Conservation (phyloP, 2,888 invertebrate genomes). For the Ischnura elegans region DNA sequence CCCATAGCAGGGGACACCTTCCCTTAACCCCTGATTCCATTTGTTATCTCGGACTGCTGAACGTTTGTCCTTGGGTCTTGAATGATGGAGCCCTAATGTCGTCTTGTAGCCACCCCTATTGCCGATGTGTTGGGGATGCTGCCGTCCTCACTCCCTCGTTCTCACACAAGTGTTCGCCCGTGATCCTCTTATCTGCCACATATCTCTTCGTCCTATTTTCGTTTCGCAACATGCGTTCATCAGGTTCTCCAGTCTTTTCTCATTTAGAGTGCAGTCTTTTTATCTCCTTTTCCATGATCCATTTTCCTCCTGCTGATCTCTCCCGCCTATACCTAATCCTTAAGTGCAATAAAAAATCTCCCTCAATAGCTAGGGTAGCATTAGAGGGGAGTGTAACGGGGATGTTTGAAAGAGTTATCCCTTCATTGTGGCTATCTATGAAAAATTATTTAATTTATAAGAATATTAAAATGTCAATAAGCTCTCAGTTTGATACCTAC, state of each 20-base stretch:
- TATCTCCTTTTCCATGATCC: background rate
- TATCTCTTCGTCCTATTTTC: background rate
- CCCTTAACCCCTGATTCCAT: slow-evolving; percentile 41
- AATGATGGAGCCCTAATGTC: slow-evolving; percentile 47
- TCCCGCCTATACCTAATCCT: background rate
- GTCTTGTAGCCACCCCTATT: background rate
- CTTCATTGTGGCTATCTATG: too few species aligned
- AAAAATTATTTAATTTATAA: too few species aligned
- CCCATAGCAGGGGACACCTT: slow-evolving; percentile 24
- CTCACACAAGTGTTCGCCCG: background rate
- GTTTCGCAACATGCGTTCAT: background rate
- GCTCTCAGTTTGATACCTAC: too few species aligned
- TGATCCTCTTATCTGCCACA: background rate
- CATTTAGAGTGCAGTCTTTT: background rate
- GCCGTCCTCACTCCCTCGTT: background rate
- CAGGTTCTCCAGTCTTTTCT: background rate
- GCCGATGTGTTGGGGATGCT: background rate
- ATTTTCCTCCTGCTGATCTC: background rate
- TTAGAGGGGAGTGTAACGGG: too few species aligned
- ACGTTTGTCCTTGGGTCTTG: slow-evolving; percentile 14
- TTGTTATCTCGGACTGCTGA: slow-evolving; percentile 38
- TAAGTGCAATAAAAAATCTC: too few species aligned
- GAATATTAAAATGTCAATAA: too few species aligned
- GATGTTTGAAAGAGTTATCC: too few species aligned
- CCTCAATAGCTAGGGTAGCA: too few species aligned